Percentiles rank a stretch among this genome's conserved stretches.
Evolutionary conservation across 1,140 invertebrate species (phyloP).

Genomic region (Alviniconcha marisindica): DNA sequence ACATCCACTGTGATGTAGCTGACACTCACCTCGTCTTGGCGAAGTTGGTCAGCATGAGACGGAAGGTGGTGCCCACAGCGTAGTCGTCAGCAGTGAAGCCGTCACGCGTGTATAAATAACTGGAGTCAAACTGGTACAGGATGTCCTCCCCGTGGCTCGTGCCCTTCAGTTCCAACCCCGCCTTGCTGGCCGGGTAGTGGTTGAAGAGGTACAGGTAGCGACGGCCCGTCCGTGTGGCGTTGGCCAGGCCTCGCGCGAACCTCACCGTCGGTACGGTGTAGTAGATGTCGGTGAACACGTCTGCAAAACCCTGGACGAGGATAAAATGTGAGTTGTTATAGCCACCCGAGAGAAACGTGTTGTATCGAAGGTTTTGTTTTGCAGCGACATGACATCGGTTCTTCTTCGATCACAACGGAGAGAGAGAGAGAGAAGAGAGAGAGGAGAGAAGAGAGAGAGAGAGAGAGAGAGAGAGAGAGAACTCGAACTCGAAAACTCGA

Average conservation of each 20-base stretch:
- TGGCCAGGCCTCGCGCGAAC: not conserved
- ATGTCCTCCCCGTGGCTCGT: not conserved
- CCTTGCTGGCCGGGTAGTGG: slow-evolving; percentile 7
- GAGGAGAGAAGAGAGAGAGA: too few relatives aligned
- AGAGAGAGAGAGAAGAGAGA: too few relatives aligned
- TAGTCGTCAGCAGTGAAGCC: not conserved
- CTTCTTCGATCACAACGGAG: too few relatives aligned
- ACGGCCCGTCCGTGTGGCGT: not conserved
- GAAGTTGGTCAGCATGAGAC: not conserved
- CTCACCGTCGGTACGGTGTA: not conserved
- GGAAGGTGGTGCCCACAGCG: not conserved
- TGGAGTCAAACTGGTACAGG: not conserved
- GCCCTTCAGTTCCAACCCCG: not conserved
- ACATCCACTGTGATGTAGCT: too few relatives aligned
- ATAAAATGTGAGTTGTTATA: too few relatives aligned
- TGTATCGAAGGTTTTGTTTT: too few relatives aligned
- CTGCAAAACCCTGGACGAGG: not conserved
- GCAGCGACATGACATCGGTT: too few relatives aligned
- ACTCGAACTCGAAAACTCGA: too few relatives aligned
- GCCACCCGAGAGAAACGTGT: too few relatives aligned
- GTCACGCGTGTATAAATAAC: not conserved
- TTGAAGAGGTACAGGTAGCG: slow-evolving; percentile 14
- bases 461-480: not conserved
- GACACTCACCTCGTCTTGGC: not conserved
- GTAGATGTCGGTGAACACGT: not conserved